These are phyloP conservation scores for Desoria tigrina DNA, from an alignment of 2,888 invertebrate genomes.

Conservation along the genomic window DNA sequence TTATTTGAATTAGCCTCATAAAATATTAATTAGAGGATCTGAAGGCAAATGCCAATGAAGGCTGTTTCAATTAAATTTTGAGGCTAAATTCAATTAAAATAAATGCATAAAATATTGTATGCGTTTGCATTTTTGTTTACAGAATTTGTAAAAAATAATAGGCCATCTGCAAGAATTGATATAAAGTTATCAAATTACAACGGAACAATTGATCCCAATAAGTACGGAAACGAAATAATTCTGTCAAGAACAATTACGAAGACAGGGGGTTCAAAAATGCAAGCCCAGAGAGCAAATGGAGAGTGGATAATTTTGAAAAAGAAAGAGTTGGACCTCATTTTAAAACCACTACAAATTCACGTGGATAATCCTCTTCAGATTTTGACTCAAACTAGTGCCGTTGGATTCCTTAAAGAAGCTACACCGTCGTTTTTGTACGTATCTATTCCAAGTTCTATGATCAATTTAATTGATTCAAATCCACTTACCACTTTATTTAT, in stretches of 20 bases:
- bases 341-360: slow-evolving; percentile 14
- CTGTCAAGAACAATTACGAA: slow-evolving; percentile 5
- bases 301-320: not conserved
- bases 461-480: not conserved
- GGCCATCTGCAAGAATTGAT: not conserved
- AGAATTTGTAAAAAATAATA: not conserved
- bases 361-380: slow-evolving; percentile 13
- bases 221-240: slow-evolving; percentile 12
- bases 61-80: no score
- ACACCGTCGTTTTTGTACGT: slow-evolving; percentile 5
- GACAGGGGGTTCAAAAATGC: not conserved
- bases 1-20: no score
- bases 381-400: slow-evolving; percentile 6
- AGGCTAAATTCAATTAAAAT: no score
- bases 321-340: slow-evolving; percentile 10
- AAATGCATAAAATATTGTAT: not conserved
- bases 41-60: no score
- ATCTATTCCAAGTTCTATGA: no score
- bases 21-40: no score
- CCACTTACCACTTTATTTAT: not conserved
- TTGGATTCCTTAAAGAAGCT: not conserved
- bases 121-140: no score
- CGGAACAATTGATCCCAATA: slow-evolving; percentile 6
- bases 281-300: not conserved
- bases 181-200: slow-evolving; percentile 10